Conservation (phyloP, 1,140 invertebrate genomes). For the Drosophila saltans region DNA sequence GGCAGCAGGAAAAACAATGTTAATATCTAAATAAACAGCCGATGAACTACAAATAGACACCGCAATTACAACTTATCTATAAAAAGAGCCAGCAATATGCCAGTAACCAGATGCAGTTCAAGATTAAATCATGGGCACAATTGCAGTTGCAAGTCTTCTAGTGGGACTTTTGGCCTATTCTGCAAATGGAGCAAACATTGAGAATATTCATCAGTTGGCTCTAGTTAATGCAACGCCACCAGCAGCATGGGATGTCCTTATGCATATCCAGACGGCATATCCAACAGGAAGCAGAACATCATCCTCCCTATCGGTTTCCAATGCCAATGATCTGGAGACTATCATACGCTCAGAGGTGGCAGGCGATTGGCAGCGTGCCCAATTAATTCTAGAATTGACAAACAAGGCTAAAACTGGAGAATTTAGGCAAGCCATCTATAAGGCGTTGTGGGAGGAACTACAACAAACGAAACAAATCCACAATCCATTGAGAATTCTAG, state of each 20-base stretch:
- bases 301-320: neutral
- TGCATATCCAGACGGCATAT: slow-evolving; percentile 40
- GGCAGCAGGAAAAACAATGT: slow-evolving; percentile 32
- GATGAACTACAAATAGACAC: slow-evolving; percentile 61
- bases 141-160: neutral
- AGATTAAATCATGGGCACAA: slow-evolving; percentile 21
- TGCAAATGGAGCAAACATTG: neutral
- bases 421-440: slow-evolving; percentile 61
- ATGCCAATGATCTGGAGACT: slow-evolving; percentile 24
- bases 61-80: slow-evolving; percentile 42
- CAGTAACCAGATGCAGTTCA: slow-evolving; percentile 17
- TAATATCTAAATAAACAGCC: slow-evolving; percentile 55
- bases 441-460: slow-evolving; percentile 62
- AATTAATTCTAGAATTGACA: slow-evolving; percentile 39
- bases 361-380: slow-evolving; percentile 58
- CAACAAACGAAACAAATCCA: slow-evolving; percentile 63
- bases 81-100: slow-evolving; percentile 18
- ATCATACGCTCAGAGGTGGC: slow-evolving; percentile 61
- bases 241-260: slow-evolving; percentile 39
- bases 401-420: slow-evolving; percentile 40
- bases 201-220: slow-evolving; percentile 15
- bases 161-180: slow-evolving; percentile 29
- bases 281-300: neutral
- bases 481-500: slow-evolving; percentile 48
- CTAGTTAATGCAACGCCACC: slow-evolving; percentile 41